Conservation (phyloP, 2,888 invertebrate genomes). For the Chrysolina americana region DNA sequence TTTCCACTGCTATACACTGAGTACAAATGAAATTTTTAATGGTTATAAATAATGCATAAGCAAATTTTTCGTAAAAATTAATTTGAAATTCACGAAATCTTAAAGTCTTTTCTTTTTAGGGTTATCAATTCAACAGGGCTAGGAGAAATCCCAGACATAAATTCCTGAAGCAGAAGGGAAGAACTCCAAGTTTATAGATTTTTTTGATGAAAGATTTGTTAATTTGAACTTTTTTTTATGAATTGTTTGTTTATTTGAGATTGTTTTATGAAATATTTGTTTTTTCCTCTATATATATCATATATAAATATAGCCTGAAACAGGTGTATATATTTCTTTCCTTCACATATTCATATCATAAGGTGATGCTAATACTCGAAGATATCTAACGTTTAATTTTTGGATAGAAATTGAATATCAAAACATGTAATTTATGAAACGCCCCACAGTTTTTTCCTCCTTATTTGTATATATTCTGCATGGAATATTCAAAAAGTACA, state of each 20-base stretch:
- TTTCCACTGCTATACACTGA: background rate
- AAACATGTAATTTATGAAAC: background rate
- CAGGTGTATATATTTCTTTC: background rate
- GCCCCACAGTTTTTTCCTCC: background rate
- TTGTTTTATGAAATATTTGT: background rate
- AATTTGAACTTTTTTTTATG: background rate
- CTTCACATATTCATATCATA: background rate
- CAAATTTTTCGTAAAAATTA: background rate
- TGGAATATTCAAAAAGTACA: conserved; percentile 1
- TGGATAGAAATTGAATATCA: background rate
- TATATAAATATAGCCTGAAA: background rate
- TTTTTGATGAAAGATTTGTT: no score
- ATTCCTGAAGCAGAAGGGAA: background rate
- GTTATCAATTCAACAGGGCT: background rate
- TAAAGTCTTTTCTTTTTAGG: background rate
- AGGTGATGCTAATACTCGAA: background rate
- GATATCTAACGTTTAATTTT: no score
- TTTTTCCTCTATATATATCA: no score
- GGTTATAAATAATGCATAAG: background rate
- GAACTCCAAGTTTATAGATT: background rate
- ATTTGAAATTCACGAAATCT: background rate
- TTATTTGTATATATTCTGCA: background rate
- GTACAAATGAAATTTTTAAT: background rate
- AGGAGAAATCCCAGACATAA: background rate
- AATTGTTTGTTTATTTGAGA: background rate